These are phyloP conservation scores for Scaptomyza cyrtandrae DNA, from an alignment of 2,888 invertebrate genomes.

Conservation along the genomic window DNA sequence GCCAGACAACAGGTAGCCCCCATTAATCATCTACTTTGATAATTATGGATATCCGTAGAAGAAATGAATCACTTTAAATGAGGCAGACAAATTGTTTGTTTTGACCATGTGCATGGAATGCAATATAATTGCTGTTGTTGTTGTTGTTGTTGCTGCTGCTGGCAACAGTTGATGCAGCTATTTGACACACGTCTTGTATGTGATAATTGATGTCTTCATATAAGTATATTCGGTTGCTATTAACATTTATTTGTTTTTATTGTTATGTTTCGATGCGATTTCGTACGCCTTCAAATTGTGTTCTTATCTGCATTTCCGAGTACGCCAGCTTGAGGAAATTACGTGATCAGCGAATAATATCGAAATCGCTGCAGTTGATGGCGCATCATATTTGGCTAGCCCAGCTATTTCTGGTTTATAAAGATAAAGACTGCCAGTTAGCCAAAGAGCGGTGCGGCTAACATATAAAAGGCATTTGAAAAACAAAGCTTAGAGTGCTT, in stretches of 20 bases:
- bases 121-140: conserved; percentile 19
- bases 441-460: conserved; percentile 21
- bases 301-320: conserved; percentile 66
- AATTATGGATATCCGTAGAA: conserved; percentile 30
- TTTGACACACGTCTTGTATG: conserved; percentile 30
- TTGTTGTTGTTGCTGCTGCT: conserved; percentile 15
- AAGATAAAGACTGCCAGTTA: conserved; percentile 51
- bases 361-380: conserved; percentile 41
- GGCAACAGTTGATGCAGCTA: not conserved
- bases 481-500: conserved; percentile 14
- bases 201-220: conserved; percentile 24
- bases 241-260: conserved; percentile 39
- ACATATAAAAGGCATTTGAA: conserved; percentile 41
- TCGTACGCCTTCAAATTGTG: conserved; percentile 36
- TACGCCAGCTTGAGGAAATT: conserved; percentile 48
- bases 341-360: conserved; percentile 60
- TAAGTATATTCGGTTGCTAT: conserved; percentile 7
- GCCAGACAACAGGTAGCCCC: conserved; percentile 23
- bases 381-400: conserved; percentile 50
- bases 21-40: conserved; percentile 50
- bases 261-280: conserved; percentile 20
- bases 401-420: conserved; percentile 65
- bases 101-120: conserved; percentile 36
- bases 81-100: conserved; percentile 21
- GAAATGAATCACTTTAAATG: conserved; percentile 42